A percentile compares a stretch with the other conserved stretches of the same genome.
phyloP scores from a whole-genome alignment of 2,888 invertebrate species.

The Lithosia quadra region DNA sequence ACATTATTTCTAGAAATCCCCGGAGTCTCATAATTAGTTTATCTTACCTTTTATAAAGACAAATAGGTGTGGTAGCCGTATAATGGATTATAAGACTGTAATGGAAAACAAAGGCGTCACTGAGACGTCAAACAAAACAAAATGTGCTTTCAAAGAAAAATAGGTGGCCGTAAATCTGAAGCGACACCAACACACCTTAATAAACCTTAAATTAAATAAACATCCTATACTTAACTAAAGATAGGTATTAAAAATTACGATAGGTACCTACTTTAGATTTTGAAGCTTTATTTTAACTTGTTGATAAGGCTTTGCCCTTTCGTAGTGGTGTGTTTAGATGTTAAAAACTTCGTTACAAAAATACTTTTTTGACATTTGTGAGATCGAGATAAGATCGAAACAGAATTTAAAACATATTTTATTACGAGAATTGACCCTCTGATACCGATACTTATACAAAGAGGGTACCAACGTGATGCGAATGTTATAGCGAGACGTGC shows the following conservation, averaged over 20 bases:
- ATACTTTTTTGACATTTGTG: no score
- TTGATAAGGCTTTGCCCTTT: no score
- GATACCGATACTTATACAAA: background rate
- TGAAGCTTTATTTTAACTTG: no score
- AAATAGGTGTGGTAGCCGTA: constrained; percentile 14
- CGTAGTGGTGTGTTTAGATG: no score
- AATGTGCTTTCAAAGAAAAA: constrained; percentile 27
- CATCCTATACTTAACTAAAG: no score
- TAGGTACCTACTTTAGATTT: no score
- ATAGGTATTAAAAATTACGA: no score
- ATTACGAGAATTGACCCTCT: no score
- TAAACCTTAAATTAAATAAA: constrained; percentile 20
- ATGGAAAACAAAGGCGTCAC: constrained; percentile 26
- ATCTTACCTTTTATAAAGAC: constrained; percentile 30
- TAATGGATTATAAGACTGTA: constrained; percentile 25
- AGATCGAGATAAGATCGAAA: no score
- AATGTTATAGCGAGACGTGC: background rate
- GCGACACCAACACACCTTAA: constrained; percentile 11
- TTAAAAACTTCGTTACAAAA: no score
- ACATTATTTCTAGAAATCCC: background rate
- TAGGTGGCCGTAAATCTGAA: constrained; percentile 32
- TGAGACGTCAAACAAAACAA: constrained; percentile 24
- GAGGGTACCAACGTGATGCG: background rate
- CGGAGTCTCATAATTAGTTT: constrained; percentile 26
- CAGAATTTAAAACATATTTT: no score